phyloP scores from a whole-genome alignment of 2,113 vertebrate species.

The Parotia lawesii region DNA sequence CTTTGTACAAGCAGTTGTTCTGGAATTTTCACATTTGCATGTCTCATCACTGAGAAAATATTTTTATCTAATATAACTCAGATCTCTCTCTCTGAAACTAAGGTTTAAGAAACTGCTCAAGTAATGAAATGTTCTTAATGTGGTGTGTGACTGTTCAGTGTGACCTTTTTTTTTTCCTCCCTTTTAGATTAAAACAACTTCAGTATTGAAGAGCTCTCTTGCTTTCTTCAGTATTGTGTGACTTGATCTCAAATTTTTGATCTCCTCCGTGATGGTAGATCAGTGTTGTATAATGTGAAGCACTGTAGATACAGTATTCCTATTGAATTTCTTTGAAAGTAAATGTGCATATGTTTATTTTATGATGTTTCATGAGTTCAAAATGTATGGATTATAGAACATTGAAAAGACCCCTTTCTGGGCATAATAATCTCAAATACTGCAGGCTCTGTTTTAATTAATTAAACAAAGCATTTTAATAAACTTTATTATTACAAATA shows the following conservation, averaged over 20 bases:
- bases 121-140: background rate
- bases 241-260: background rate
- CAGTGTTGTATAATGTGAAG: background rate
- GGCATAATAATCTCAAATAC: background rate
- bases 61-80: background rate
- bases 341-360: conserved; percentile 50
- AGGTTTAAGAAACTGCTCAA: background rate
- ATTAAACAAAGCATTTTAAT: conserved; percentile 35
- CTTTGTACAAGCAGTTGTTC: background rate
- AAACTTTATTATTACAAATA: background rate
- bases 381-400: background rate
- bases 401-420: conserved; percentile 5
- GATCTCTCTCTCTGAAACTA: background rate
- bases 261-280: conserved; percentile 59
- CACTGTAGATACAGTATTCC: conserved; percentile 68
- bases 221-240: background rate
- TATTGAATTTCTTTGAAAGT: conserved; percentile 69
- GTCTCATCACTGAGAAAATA: background rate
- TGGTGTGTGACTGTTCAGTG: background rate
- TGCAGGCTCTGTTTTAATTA: conserved; percentile 52
- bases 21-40: background rate
- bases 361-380: conserved; percentile 20
- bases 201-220: conserved; percentile 44
- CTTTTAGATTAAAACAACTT: conserved; percentile 72
- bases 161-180: background rate